Base-by-base conservation (phyloP, 2,888 invertebrate genomes). In the Dasypogon diadema region DNA sequence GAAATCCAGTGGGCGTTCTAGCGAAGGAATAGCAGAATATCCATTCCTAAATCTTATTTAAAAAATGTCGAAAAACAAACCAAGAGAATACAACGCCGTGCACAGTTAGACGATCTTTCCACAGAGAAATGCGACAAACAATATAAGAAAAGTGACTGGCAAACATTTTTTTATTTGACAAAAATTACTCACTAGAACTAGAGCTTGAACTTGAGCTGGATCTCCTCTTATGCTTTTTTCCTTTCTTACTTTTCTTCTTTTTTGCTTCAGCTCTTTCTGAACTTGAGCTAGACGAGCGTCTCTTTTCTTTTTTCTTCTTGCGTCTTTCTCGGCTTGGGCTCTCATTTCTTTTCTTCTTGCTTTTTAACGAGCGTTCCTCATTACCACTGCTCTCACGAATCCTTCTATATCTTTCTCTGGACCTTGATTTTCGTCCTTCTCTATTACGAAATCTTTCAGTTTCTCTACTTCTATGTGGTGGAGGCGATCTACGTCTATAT, bases 151-250 rank as follows among this genome's bases (percentile, higher is more conserved):
- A n/a, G n/a, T n/a, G n/a, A n/a, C n/a, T n/a, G n/a, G n/a, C n/a
- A n/a, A n/a, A n/a, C n/a, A n/a, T 21, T 2, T n/a, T 18, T 54
- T 54, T 54, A 51, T 54, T n/a, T n/a, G n/a, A 51, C 10, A 54
- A 16, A 30, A 8, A 21, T 51, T 73, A 77, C 18, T 77, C 73
- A 70, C 55, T 75, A 24, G 77, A 76, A 60, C 48, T 63, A n/a
- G 74, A 48, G 2, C 56, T 60, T 2, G 42, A 51, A 14, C 30
- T 37, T 22, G 24, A 16, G 10, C 34, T 68, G 34, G 78, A 70
- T 76, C 81, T 82, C 21, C 79, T 80, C 0, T 42, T 22, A 54
- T 78, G 80, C 14, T 76, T 80, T 21, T 72, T 26, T 0, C 30
- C 24, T 37, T 72, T 63, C 48, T 70, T 77, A 48, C 54, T 75